Percentiles rank a stretch among this genome's conserved stretches.
These are phyloP conservation scores for Bhutanitis thaidina DNA, from an alignment of 2,888 invertebrate genomes.

Conservation along the genomic window DNA sequence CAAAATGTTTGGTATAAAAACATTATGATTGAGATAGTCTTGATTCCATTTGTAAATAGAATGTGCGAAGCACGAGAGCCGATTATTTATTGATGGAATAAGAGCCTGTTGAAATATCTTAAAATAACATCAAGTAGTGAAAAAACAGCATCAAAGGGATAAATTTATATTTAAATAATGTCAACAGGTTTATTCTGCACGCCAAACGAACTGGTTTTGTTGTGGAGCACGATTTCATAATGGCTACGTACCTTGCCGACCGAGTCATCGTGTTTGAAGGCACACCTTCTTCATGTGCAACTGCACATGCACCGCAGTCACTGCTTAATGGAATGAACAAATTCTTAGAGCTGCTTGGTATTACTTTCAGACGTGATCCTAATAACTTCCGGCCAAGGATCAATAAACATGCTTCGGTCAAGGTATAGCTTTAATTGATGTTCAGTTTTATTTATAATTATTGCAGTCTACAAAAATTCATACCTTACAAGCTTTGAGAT, in stretches of 20 bases:
- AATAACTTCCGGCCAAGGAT: conserved; percentile 99
- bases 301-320: conserved; percentile 95
- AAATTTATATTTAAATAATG: neutral
- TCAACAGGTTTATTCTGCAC: conserved; percentile 93
- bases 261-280: conserved; percentile 99
- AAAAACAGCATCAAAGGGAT: too few species aligned
- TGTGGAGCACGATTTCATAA: conserved; percentile 99
- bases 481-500: too few species aligned
- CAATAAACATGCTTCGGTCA: conserved; percentile 97
- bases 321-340: conserved; percentile 98
- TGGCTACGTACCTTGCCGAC: conserved; percentile 99
- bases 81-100: too few species aligned
- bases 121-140: too few species aligned
- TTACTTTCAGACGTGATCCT: conserved; percentile 98
- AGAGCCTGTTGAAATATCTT: too few species aligned
- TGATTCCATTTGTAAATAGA: too few species aligned
- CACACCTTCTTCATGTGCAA: conserved; percentile 91
- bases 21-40: too few species aligned
- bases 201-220: conserved; percentile 99
- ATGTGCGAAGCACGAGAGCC: too few species aligned
- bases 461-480: too few species aligned
- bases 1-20: too few species aligned
- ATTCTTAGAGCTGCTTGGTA: conserved; percentile 96
- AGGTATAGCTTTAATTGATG: conserved; percentile 73
- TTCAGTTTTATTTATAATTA: too few species aligned